phyloP scores from a whole-genome alignment of 2,888 invertebrate genomes.

The Phengaris alcon region DNA sequence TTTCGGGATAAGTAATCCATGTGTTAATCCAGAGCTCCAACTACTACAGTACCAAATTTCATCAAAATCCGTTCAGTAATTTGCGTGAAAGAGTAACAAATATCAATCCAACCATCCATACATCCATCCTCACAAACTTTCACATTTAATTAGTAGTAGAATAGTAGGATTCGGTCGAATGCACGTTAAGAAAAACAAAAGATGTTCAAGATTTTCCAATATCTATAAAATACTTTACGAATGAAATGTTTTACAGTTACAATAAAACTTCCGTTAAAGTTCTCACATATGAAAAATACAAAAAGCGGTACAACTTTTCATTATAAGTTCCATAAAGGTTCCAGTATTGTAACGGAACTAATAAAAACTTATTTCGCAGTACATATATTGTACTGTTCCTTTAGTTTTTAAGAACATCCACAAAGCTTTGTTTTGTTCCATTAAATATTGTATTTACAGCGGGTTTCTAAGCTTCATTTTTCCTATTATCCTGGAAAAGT shows the following conservation, averaged over 20 bases:
- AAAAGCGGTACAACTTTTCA: constrained; percentile 13
- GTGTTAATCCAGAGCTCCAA: too few relatives aligned
- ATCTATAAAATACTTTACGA: background rate
- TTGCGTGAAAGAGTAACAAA: too few relatives aligned
- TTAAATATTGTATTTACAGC: background rate
- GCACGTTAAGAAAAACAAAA: background rate
- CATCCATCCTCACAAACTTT: too few relatives aligned
- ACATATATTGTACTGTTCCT: constrained; percentile 26
- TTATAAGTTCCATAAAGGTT: constrained; percentile 20
- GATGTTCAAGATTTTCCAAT: background rate
- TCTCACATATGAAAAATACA: background rate
- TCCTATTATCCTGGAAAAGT: too few relatives aligned
- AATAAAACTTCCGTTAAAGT: background rate
- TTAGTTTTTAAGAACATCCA: constrained; percentile 23
- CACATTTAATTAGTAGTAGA: background rate
- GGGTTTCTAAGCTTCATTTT: too few relatives aligned
- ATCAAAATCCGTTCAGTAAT: too few relatives aligned
- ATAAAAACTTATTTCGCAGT: constrained; percentile 27
- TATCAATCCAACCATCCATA: too few relatives aligned
- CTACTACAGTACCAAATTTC: too few relatives aligned
- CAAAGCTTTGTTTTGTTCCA: constrained; percentile 26
- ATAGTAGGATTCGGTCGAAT: too few relatives aligned
- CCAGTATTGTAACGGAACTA: constrained; percentile 26
- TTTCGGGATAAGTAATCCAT: too few relatives aligned
- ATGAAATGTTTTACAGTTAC: background rate